Base-by-base conservation (phyloP, 2,888 invertebrate genomes). In the Spisula subtruncata region DNA sequence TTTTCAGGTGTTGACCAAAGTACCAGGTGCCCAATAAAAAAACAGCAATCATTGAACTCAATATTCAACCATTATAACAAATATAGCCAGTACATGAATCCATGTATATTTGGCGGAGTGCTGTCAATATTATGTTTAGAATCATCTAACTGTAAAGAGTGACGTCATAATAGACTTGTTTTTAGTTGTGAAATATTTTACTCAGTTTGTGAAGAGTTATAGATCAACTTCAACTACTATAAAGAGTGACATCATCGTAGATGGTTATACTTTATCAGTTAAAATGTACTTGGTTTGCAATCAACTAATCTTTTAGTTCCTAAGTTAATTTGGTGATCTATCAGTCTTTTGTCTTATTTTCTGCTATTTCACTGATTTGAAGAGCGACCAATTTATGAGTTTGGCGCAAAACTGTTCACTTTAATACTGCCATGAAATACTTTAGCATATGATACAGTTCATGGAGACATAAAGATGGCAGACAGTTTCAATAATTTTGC, bases 1-100 rank as follows among this genome's bases (percentile, higher is more conserved):
- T 92, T n/a, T 91, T 14, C 93, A 95, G 95, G 94, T 95, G 41
- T 92, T 95, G 88, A 86, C 92, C 41, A 95, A 94, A 85, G 91
- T 95, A 35, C 94, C 95, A 20, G 95, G 95, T 82, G 94, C 95
- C 0, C 29, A 46, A 32, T 18, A 85, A 16, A 82, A 82, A 81
- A 82, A 51, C 46, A 51, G 2, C 18, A 32, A 48, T 1, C 60
- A 41, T 32, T 75, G 75, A 75, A 75, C 12, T 71, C 16, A 75
- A 32, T 12, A 5, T 14, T 35, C 16, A 75, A 32, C 75, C 12
- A 16, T 75, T 35, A 1, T 32, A 32, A 16, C 32, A 32, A n/a
- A 32, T 35, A 41, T 12, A 10, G 35, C 14, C 75, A 75, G 16
- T 75, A 75, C 75, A 18, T 8, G n/a, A 32, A 75, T 35, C 32